Evolutionary conservation across 2,888 invertebrate genomes (phyloP), one percentile per base, ranked within the genome.

Genomic region (Drosophila kokeensis): DNA sequence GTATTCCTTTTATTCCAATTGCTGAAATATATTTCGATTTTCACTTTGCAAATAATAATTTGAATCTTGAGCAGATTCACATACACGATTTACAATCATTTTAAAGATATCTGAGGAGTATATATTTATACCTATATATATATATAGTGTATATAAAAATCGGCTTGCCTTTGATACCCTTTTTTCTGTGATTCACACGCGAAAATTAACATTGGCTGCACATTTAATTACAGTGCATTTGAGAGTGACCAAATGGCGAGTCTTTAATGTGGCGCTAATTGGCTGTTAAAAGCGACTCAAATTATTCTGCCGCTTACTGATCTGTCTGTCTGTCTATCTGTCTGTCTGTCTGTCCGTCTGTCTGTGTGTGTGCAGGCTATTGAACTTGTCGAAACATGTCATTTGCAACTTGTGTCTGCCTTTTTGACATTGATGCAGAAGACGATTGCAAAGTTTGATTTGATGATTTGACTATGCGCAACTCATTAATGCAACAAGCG

Each of bases 401-500:
- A 80, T 69, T 69, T 74, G 83, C 69, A 83, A 79, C 71, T 82
- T 72, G 86, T 73, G 36, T n/a, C 82, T 82, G 89, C 36, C 21
- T 61, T 40, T 81, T 8, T 15, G 89, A 87, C 90, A 88, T 91
- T 91, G 88, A 90, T 83, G 79, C 78, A 38, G 6, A 24, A 52
- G 21, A 15, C 81, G 76, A 80, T 87, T 74, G 74, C 77, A 73
- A 81, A 74, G 32, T 76, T 70, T 62, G 72, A 81, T 75, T 89
- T 89, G 55, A 38, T 76, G 61, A 78, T 64, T 73, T 63, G 79
- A 42, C 30, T 73, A 58, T 62, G 77, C 78, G 27, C 27, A 79
- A 69, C 85, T 86, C 79, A 89, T 90, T 86, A 90, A 73, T 87
- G 87, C 83, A 86, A 69, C 83, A 70, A 69, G 68, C 68, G 29